Conservation (phyloP, 2,888 invertebrate genomes). For the Aromia moschata region DNA sequence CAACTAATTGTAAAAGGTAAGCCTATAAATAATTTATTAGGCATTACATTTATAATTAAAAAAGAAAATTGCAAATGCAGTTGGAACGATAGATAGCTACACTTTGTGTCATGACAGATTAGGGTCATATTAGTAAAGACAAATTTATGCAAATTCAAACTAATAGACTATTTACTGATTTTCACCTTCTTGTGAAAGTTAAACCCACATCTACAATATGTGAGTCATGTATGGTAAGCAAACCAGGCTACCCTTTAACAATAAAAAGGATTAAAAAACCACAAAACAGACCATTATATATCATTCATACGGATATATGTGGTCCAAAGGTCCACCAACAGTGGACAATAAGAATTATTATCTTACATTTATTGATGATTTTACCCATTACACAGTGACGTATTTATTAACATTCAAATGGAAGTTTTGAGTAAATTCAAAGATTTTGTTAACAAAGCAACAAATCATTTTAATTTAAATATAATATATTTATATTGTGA, state of each 20-base stretch:
- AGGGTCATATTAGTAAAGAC: background rate
- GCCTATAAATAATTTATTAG: background rate
- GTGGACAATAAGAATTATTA: slow-evolving; percentile 52
- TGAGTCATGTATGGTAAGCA: slow-evolving; percentile 28
- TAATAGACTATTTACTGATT: background rate
- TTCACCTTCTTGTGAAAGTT: background rate
- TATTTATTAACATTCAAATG: slow-evolving; percentile 41
- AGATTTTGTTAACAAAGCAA: background rate
- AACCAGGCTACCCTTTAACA: slow-evolving; percentile 18
- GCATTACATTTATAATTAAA: background rate
- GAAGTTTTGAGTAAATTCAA: slow-evolving; percentile 23
- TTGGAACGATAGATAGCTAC: background rate
- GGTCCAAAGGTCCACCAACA: slow-evolving; percentile 11
- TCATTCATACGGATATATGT: background rate
- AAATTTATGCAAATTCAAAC: background rate
- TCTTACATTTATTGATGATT: slow-evolving; percentile 53
- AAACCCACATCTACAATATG: slow-evolving; percentile 16
- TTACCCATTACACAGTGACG: slow-evolving; percentile 51
- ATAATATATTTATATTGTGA: slow-evolving; percentile 5
- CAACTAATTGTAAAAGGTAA: background rate
- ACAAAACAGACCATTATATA: background rate
- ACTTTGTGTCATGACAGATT: background rate
- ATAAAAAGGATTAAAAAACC: slow-evolving; percentile 13
- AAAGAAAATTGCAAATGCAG: background rate
- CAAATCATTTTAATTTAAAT: background rate